Percentiles rank a stretch among this genome's conserved stretches.
These are phyloP conservation scores for Catharus bicknelli DNA, from an alignment of 2,113 vertebrate genomes.

Conservation along the genomic window DNA sequence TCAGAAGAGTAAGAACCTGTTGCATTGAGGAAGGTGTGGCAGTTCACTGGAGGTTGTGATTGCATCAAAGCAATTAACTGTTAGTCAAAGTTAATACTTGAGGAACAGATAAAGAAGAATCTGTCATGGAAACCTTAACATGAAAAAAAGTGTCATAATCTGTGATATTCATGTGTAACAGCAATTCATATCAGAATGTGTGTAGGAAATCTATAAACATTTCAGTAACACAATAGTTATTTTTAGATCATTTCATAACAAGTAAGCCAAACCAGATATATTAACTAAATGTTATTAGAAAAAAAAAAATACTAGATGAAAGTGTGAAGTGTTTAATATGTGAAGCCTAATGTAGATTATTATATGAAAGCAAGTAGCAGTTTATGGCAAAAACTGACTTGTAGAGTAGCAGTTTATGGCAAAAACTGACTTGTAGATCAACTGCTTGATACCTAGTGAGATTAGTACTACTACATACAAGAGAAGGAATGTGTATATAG, in stretches of 20 bases:
- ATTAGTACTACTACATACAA: background rate
- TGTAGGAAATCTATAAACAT: background rate
- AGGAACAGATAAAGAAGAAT: background rate
- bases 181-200: background rate
- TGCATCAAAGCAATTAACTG: background rate
- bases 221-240: background rate
- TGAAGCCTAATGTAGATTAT: background rate
- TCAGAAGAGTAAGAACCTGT: background rate
- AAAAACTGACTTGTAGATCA: background rate
- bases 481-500: background rate
- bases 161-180: background rate
- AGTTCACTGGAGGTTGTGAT: background rate
- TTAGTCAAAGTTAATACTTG: background rate
- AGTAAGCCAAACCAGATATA: background rate
- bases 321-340: background rate
- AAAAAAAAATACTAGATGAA: background rate
- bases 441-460: background rate
- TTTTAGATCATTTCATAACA: background rate
- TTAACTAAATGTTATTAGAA: background rate
- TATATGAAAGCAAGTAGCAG: background rate
- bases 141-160: background rate
- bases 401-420: background rate
- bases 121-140: background rate
- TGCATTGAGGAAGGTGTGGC: background rate
- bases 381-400: background rate